These are phyloP conservation scores for Machimus rusticus DNA, from an alignment of 2,888 invertebrate species.

Conservation along the genomic window DNA sequence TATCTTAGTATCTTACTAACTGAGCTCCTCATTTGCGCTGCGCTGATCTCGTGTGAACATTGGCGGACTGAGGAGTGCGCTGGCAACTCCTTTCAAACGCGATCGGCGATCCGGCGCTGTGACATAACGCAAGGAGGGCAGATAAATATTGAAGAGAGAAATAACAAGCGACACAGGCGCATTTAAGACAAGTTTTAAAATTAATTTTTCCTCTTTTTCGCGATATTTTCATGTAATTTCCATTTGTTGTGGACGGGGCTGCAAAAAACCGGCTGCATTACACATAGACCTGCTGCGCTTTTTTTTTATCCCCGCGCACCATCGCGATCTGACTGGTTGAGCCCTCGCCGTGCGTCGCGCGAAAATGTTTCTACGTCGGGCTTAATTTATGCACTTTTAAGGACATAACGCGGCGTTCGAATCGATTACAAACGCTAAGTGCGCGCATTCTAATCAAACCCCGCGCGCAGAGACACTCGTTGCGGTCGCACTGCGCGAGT, in stretches of 20 bases:
- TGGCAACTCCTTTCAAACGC: not conserved
- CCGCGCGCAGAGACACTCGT: not conserved
- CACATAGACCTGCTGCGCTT: not conserved
- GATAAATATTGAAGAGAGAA: conserved; percentile 15
- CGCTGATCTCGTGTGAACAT: conserved; percentile 12
- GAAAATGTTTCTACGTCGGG: not conserved
- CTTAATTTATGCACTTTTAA: conserved; percentile 29
- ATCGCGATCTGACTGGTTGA: not conserved
- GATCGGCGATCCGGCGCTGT: not conserved
- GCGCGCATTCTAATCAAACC: not conserved
- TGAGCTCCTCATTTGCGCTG: not conserved
- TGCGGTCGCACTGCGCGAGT: not conserved
- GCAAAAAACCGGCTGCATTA: conserved; percentile 3
- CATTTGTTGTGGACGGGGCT: not conserved
- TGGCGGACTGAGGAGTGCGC: not conserved
- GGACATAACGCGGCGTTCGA: not conserved
- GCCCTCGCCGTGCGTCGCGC: not conserved
- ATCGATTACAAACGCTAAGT: conserved; percentile 9
- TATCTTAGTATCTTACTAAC: not conserved
- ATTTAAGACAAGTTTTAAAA: conserved; percentile 30
- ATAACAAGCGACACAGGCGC: not conserved
- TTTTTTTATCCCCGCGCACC: not conserved
- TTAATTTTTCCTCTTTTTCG: conserved; percentile 30
- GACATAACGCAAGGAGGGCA: conserved; percentile 27
- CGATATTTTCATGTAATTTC: conserved; percentile 33